Conservation (phyloP, 2,113 vertebrate species). For the Tursiops truncatus region DNA sequence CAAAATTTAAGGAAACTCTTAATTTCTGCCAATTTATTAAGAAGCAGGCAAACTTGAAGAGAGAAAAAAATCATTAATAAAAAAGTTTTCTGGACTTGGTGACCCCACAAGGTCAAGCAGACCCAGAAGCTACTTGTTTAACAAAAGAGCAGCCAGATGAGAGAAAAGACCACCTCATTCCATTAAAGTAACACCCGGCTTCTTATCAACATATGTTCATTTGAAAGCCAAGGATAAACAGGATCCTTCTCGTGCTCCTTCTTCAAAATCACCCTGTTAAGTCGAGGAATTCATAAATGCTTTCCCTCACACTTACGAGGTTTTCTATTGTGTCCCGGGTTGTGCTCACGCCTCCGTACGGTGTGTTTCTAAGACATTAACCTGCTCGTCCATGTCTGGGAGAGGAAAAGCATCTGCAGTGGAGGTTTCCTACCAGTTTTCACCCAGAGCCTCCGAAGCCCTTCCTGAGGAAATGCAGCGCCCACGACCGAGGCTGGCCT, state of each 20-base stretch:
- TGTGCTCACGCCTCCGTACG: fast-evolving
- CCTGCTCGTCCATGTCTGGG: fast-evolving
- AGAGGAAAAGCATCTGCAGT: background rate
- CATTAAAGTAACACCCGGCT: background rate
- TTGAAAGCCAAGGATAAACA: background rate
- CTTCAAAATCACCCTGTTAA: background rate
- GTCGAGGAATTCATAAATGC: background rate
- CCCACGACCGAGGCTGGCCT: fast-evolving
- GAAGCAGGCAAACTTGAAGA: background rate
- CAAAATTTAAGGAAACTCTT: background rate
- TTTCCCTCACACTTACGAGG: background rate
- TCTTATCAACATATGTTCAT: background rate
- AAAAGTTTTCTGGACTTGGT: background rate
- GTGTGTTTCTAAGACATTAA: too few species aligned
- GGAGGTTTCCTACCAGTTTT: too few species aligned
- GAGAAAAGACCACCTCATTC: background rate
- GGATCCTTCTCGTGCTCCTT: fast-evolving
- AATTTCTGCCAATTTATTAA: background rate
- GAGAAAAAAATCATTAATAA: background rate
- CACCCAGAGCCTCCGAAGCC: too few species aligned
- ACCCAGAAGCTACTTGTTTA: background rate
- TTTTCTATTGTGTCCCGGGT: background rate
- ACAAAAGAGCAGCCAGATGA: background rate
- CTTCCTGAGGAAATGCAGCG: too few species aligned
- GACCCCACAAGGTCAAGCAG: background rate